phyloP scores from a whole-genome alignment of 2,113 vertebrate species.

The Chloebia gouldiae region DNA sequence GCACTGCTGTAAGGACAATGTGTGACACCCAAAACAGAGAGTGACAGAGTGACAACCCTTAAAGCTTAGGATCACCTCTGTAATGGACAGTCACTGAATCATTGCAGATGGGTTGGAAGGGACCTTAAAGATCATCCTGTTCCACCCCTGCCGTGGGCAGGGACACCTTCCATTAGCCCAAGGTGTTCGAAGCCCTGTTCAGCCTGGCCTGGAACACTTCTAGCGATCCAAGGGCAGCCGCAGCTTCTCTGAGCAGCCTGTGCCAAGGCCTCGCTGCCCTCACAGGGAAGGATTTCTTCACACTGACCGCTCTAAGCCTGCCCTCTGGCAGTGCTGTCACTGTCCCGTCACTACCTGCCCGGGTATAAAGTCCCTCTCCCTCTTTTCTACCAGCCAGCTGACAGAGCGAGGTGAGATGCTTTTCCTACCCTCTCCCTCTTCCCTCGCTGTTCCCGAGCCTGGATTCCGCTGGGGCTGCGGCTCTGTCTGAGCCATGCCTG shows the following conservation, averaged over 20 bases:
- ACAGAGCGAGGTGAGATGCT: accelerated
- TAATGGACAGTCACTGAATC: background rate
- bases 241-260: background rate
- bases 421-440: background rate
- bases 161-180: background rate
- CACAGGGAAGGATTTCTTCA: background rate
- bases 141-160: background rate
- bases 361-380: background rate
- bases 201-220: background rate
- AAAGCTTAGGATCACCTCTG: background rate
- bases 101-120: accelerated
- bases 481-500: background rate
- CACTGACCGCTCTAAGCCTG: too few relatives aligned
- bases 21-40: background rate
- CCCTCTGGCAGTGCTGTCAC: background rate
- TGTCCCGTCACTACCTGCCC: too few relatives aligned
- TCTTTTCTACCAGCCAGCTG: background rate
- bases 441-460: too few relatives aligned
- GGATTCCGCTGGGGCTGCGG: too few relatives aligned
- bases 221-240: background rate
- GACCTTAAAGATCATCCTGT: background rate
- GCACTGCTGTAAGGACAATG: accelerated
- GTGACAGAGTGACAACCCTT: background rate
- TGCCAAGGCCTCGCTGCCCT: accelerated
- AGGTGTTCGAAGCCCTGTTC: background rate